These are phyloP conservation scores for Myiozetetes cayanensis DNA, from an alignment of 2,113 vertebrate species.

Conservation along the genomic window DNA sequence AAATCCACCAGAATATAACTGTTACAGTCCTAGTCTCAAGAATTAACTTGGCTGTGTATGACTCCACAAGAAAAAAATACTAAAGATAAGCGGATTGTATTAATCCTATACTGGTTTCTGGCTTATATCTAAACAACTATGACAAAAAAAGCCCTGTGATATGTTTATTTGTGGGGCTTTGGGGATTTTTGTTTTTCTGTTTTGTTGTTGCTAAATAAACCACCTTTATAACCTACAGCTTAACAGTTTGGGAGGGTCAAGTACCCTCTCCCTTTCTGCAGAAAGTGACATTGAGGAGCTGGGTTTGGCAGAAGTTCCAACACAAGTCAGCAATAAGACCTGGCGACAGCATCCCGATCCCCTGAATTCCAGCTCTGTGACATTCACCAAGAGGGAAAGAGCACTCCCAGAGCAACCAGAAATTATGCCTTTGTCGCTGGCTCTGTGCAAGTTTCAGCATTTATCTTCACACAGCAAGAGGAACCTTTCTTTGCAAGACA, in stretches of 20 bases:
- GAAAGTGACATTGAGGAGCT: not conserved
- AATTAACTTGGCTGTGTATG: accelerated
- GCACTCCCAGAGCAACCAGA: not conserved
- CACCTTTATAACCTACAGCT: not conserved
- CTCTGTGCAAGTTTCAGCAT: not conserved
- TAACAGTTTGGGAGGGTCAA: not conserved
- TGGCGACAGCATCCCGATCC: not conserved
- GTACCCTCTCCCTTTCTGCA: not conserved
- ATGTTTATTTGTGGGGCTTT: not conserved
- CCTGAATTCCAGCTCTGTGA: not conserved
- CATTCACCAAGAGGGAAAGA: not conserved
- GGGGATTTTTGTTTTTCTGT: not conserved
- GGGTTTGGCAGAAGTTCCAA: not conserved
- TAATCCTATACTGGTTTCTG: not conserved
- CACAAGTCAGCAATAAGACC: not conserved
- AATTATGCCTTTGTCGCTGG: not conserved
- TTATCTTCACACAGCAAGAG: not conserved
- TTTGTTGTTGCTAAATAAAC: not conserved
- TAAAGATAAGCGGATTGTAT: not conserved
- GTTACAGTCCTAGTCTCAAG: not conserved
- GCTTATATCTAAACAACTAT: not conserved
- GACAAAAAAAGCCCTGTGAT: not conserved
- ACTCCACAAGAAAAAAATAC: not conserved
- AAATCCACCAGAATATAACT: not conserved
- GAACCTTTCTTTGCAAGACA: not conserved